Evolutionary conservation across 2,888 invertebrate genomes (phyloP).

Genomic region (Portevinia maculata): DNA sequence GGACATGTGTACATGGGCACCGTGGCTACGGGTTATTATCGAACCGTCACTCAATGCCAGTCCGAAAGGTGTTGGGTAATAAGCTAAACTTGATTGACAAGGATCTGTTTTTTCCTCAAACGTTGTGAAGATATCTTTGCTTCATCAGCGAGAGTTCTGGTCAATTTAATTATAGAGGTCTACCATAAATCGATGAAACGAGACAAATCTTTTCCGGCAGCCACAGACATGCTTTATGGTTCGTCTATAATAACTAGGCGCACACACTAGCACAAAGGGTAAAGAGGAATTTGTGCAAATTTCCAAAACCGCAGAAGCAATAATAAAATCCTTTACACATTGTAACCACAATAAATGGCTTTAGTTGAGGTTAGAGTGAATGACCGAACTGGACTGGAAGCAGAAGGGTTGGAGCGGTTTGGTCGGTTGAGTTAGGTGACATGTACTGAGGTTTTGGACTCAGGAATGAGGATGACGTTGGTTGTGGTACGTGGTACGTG

Average conservation of each 20-base stretch:
- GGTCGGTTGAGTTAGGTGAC: conserved; percentile 47
- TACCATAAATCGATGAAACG: conserved; percentile 52
- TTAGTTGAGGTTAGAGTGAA: conserved; percentile 45
- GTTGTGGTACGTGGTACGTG: not conserved
- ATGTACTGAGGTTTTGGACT: conserved; percentile 50
- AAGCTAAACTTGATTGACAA: conserved; percentile 26
- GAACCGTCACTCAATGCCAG: conserved; percentile 22
- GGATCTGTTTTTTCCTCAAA: not conserved
- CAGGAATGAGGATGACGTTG: conserved; percentile 36
- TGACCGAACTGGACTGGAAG: not conserved
- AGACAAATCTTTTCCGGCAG: conserved; percentile 32
- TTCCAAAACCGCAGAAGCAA: conserved; percentile 68
- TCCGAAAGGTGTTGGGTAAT: conserved; percentile 28
- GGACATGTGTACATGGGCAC: conserved; percentile 39
- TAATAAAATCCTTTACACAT: conserved; percentile 72
- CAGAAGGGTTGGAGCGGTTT: not conserved
- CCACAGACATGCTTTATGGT: conserved; percentile 58
- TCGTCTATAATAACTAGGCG: conserved; percentile 43
- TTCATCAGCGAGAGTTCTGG: not conserved
- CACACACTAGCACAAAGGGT: conserved; percentile 1
- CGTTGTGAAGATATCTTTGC: not conserved
- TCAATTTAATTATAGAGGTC: conserved; percentile 46
- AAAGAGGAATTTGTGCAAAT: conserved; percentile 60
- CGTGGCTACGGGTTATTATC: conserved; percentile 45
- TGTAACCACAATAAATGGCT: conserved; percentile 71